Evolutionary conservation across 2,113 vertebrate species (phyloP).

Genomic region (Peromyscus californicus): DNA sequence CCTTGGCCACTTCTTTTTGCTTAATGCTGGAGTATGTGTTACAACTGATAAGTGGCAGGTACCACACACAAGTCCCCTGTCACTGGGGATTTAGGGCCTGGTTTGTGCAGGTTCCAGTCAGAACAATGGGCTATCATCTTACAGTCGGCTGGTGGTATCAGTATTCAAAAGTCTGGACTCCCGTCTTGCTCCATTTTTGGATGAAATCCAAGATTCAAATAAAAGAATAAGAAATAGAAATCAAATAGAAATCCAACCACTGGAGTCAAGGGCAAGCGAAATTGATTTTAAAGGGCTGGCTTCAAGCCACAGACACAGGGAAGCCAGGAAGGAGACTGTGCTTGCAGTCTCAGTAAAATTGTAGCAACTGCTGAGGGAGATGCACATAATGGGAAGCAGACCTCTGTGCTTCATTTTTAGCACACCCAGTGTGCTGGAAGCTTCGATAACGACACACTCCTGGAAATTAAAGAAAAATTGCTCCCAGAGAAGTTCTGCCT

Average conservation of each 20-base stretch:
- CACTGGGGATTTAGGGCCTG: not conserved
- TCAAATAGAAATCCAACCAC: slow-evolving; percentile 75
- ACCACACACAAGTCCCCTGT: not conserved
- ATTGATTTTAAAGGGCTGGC: slow-evolving; percentile 81
- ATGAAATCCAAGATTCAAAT: slow-evolving; percentile 64
- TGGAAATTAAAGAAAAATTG: slow-evolving; percentile 60
- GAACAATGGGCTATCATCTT: not conserved
- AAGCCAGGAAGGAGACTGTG: slow-evolving; percentile 51
- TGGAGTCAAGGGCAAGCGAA: slow-evolving; percentile 78
- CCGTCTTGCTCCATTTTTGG: slow-evolving; percentile 60
- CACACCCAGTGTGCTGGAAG: not conserved
- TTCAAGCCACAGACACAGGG: slow-evolving; percentile 69
- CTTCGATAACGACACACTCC: not conserved
- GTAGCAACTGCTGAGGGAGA: not conserved
- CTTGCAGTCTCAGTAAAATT: slow-evolving; percentile 55
- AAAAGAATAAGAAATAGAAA: slow-evolving; percentile 76
- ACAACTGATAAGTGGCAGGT: not conserved
- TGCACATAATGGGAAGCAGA: not conserved
- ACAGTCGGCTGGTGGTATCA: not conserved
- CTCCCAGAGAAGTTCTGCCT: slow-evolving; percentile 29
- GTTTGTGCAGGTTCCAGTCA: not conserved
- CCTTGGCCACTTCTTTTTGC: not conserved
- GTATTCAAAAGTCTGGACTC: slow-evolving; percentile 12
- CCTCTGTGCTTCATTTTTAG: slow-evolving; percentile 24
- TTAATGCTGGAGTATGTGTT: not conserved